Evolutionary conservation across 2,113 vertebrate species (phyloP), one percentile per base, ranked within the genome.

Genomic region (Hemibates koningsi): DNA sequence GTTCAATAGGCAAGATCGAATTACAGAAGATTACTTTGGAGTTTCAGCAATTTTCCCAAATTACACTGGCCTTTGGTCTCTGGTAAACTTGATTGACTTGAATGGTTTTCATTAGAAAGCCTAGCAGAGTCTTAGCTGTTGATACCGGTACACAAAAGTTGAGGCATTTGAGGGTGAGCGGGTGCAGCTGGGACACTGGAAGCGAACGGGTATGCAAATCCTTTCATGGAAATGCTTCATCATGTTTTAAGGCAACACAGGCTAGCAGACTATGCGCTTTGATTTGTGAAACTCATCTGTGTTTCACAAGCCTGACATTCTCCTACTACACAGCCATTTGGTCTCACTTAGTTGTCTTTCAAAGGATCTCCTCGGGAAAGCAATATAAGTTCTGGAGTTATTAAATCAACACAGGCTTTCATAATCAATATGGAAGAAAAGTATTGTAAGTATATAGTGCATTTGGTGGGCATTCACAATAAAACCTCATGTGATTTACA

Each of bases 11-110:
- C 94, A 85, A 93, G 95, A 95, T 96, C 96, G 84, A 89, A 89
- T 97, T 96, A 96, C 96, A 96, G 88, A 96, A 96, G 95, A 96
- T 96, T 96, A 95, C 96, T 94, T 93, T 90, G 90, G 93, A 95
- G 92, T 96, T 95, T 94, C 82, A 93, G 94, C 93, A 91, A 96
- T 96, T 96, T 96, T 95, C 92, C 94, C 89, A 95, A 97, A 96
- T 96, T 95, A 94, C 95, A 89, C 88, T 93, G 95, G 93, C 94
- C 95, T 97, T 96, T 97, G 96, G 94, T 97, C 95, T 94, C 91
- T 89, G 90, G 66, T 92, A 93, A 95, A 92, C 93, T 88, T 96
- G 96, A 97, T 95, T 96, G 95, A 96, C 96, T 96, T 96, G 95
- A 93, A 96, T 96, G 96, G 95, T 96, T 97, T 97, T 95, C 94